Evolutionary conservation across 2,797 vertebrate species (phyloP).

Genomic region (Sphenopsis melanotis): DNA sequence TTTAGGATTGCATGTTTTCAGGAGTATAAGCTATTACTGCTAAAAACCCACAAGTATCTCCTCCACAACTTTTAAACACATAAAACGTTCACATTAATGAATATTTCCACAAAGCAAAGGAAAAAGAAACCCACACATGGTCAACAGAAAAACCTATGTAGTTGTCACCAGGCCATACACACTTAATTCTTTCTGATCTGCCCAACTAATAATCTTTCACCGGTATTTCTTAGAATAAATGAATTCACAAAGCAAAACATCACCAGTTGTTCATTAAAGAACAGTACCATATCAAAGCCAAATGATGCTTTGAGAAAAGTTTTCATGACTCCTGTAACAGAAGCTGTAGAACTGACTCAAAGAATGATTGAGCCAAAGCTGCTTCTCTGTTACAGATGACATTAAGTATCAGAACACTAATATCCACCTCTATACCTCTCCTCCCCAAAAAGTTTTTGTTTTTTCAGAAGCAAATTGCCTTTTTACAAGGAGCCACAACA

Average conservation of each 20-base stretch:
- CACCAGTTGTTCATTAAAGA: neutral
- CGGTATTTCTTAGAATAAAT: neutral
- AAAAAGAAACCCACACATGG: neutral
- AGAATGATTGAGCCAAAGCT: neutral
- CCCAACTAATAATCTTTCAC: neutral
- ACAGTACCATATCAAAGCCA: neutral
- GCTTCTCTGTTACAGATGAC: neutral
- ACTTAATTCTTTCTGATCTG: neutral
- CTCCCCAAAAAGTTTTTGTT: fast-evolving
- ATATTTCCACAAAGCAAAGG: neutral
- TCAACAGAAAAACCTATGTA: neutral
- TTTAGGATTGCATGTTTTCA: neutral
- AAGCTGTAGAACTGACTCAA: neutral
- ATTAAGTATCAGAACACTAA: neutral
- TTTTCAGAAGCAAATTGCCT: neutral
- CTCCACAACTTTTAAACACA: neutral
- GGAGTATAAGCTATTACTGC: neutral
- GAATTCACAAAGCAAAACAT: neutral
- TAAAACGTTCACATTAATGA: neutral
- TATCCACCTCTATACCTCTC: neutral
- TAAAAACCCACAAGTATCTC: neutral
- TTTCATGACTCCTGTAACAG: neutral
- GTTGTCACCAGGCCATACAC: neutral
- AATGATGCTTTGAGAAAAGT: neutral
- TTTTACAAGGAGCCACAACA: neutral